Base-by-base conservation (phyloP, 2,888 invertebrate genomes). In the Coremacera marginata region DNA sequence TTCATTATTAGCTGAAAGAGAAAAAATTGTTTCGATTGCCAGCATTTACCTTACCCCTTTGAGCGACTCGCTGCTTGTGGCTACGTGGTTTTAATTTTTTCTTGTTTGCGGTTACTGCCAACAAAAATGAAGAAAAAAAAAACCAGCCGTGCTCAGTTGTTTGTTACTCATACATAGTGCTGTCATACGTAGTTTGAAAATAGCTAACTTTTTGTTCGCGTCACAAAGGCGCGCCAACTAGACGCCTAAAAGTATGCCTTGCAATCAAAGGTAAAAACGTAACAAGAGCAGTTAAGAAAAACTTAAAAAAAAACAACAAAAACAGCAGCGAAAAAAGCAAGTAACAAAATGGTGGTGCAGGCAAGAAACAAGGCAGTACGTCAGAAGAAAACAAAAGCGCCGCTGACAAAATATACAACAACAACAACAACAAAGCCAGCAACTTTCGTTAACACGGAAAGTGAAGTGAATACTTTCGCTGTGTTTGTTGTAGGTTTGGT, bases 211-310 rank as follows among this genome's bases (percentile, higher is more conserved):
- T 73, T 73, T 62, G 25, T 44, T 4, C 22, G 72, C 82, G 82
- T 82, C 82, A 80, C 75, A 78, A 80, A 80, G 82, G 81, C 82
- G 81, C 81, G 82, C 80, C 82, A 82, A 14, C 25, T 51, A 75
- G 82, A 80, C 82, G 82, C 82, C 82, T 70, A 44, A 79, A 75
- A 78, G 76, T 81, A 81, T 81, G 79, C 80, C 80, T 78, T 78
- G 71, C 25, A 44, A 60, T 60, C 44, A n/a, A 60, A 71, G 49
- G 68, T 51, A 57, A 60, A 27, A 60, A 57, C 14, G 25, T 60
- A 60, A 22, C 60, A 60, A 60, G 25, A 60, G 16, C 60, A 60
- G 51, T 25, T 44, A 14, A 44, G 44, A 44, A 44, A 44, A 44
- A 44, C 11, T 44, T 51, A 11, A 68, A 49, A 25, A 25, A 49